Percentiles rank a stretch among this genome's conserved stretches.
Evolutionary conservation across 2,797 vertebrate species (phyloP).

Genomic region (Miichthys miiuy): DNA sequence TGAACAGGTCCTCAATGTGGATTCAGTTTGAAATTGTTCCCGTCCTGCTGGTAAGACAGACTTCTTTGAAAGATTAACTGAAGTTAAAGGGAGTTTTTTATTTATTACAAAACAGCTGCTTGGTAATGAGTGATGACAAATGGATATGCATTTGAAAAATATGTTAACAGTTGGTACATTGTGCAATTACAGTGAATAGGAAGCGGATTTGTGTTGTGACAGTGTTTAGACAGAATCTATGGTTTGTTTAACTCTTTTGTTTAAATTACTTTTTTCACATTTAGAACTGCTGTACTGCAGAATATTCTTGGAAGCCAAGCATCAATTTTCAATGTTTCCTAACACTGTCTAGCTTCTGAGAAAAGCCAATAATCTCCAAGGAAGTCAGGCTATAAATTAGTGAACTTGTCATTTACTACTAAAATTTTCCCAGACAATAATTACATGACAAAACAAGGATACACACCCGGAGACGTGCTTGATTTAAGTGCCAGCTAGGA

Average conservation of each 20-base stretch:
- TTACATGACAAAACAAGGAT: conserved; percentile 62
- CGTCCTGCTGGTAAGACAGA: background rate
- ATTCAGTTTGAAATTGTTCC: background rate
- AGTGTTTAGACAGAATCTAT: background rate
- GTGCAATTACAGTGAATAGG: background rate
- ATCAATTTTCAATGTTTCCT: conserved; percentile 35
- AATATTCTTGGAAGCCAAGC: conserved; percentile 20
- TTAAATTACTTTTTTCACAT: too few relatives aligned
- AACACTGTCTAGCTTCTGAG: conserved; percentile 43
- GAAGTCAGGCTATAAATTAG: conserved; percentile 62
- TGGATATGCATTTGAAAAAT: background rate
- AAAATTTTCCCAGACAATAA: conserved; percentile 67
- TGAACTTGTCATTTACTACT: conserved; percentile 63
- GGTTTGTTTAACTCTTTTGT: background rate
- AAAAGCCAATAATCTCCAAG: conserved; percentile 48
- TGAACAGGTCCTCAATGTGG: background rate
- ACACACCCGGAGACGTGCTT: conserved; percentile 50
- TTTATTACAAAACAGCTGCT: background rate
- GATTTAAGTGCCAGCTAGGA: conserved; percentile 60
- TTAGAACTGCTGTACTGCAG: background rate
- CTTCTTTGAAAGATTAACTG: conserved; percentile 4
- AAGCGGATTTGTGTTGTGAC: background rate
- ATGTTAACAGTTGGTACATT: background rate
- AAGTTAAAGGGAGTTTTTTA: background rate
- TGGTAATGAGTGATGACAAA: background rate